Conservation (phyloP, 2,888 invertebrate species). For the Volucella bombylans region DNA sequence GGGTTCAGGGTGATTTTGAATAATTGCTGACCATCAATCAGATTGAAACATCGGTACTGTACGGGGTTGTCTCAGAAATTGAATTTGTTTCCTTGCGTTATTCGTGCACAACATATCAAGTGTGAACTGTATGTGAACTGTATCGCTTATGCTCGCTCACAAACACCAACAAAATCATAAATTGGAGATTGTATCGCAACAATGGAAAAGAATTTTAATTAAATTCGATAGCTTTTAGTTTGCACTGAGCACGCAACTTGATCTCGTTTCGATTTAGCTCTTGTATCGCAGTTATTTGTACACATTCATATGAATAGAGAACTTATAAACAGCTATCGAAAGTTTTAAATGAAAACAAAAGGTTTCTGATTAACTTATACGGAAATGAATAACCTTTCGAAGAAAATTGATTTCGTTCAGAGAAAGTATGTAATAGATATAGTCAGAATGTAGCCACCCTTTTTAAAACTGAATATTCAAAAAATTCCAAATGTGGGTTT, state of each 20-base stretch:
- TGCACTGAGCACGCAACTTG: slow-evolving; percentile 3
- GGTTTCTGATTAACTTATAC: too few species aligned
- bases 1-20: slow-evolving; percentile 70
- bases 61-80: slow-evolving; percentile 69
- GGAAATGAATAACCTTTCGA: too few species aligned
- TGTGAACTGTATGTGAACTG: slow-evolving; percentile 40
- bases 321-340: too few species aligned
- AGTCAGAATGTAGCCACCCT: too few species aligned
- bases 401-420: too few species aligned
- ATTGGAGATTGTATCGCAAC: slow-evolving; percentile 32
- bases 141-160: slow-evolving; percentile 4
- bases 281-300: too few species aligned
- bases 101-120: slow-evolving; percentile 59
- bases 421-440: too few species aligned
- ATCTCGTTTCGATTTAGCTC: not conserved
- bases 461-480: too few species aligned
- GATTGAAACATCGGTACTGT: slow-evolving; percentile 66
- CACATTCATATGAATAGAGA: too few species aligned
- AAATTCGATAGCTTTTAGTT: slow-evolving; percentile 28
- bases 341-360: too few species aligned
- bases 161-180: not conserved
- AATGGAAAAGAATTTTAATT: slow-evolving; percentile 36
- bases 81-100: slow-evolving; percentile 68
- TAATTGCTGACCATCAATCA: slow-evolving; percentile 70
- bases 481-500: too few species aligned